Conservation (phyloP, 92 coral and sea anemone genomes). For the Palythoa heliodiscus region DNA sequence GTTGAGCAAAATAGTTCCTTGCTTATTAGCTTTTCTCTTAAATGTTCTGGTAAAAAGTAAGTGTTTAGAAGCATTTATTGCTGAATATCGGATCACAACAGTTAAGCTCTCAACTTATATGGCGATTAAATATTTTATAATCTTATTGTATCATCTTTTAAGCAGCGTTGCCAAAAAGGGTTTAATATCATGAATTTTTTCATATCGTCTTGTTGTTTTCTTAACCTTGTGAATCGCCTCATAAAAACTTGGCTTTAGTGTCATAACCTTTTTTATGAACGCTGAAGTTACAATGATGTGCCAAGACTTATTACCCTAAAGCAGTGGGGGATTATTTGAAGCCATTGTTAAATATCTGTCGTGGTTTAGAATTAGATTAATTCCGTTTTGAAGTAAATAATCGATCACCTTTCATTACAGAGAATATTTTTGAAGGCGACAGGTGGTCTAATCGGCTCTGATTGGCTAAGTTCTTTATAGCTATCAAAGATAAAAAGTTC, state of each 20-base stretch:
- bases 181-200: not conserved
- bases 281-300: slow-evolving; percentile 13
- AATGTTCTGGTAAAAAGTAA: no score
- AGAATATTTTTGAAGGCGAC: slow-evolving; percentile 37
- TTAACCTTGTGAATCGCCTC: not conserved
- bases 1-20: not conserved
- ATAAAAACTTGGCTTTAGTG: not conserved
- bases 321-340: slow-evolving; percentile 3
- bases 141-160: not conserved
- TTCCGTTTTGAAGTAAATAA: slow-evolving; percentile 21
- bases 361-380: slow-evolving; percentile 9
- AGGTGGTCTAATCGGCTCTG: slow-evolving; percentile 33
- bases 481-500: slow-evolving; percentile 64
- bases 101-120: not conserved
- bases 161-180: not conserved
- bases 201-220: not conserved
- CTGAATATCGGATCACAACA: not conserved
- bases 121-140: not conserved
- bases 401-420: slow-evolving; percentile 27
- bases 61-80: not conserved
- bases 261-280: not conserved
- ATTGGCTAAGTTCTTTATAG: slow-evolving; percentile 33
- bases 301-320: not conserved
- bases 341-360: slow-evolving; percentile 15
- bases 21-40: not conserved